Percentiles rank a stretch among this genome's conserved stretches.
Conservation (phyloP, 2,113 vertebrate species). For the Microtus montanus region DNA sequence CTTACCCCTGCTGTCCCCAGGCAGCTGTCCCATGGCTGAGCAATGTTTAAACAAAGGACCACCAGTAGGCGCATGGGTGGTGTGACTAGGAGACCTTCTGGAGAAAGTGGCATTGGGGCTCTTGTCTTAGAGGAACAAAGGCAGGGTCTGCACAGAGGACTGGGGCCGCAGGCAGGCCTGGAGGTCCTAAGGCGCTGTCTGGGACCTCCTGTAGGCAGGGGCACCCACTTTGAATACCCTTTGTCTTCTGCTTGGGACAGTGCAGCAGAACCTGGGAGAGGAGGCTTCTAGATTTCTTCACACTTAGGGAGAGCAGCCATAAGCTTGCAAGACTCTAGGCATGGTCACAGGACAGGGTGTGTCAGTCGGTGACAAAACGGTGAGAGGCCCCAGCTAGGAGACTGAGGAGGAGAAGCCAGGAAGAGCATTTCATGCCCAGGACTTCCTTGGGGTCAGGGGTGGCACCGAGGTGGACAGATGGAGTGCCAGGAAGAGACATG, state of each 20-base stretch:
- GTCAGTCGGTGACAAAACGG: not conserved
- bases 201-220: not conserved
- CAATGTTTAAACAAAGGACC: not conserved
- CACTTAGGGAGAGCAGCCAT: not conserved
- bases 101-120: not conserved
- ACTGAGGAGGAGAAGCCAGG: not conserved
- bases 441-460: not conserved
- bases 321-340: not conserved
- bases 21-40: not conserved
- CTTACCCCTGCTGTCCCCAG: not conserved
- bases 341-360: not conserved
- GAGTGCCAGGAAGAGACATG: not conserved
- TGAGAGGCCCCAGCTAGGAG: not conserved
- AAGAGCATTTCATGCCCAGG: not conserved
- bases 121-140: not conserved
- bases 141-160: fast-evolving
- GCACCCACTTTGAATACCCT: not conserved
- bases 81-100: not conserved
- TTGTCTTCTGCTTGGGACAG: constrained; percentile 23
- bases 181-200: fast-evolving
- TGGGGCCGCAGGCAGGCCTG: not conserved
- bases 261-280: fast-evolving
- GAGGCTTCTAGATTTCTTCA: not conserved
- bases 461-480: not conserved
- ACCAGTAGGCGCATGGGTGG: fast-evolving